Evolutionary conservation across 2,113 vertebrate species (phyloP).

Genomic region (Colinus virginianus): DNA sequence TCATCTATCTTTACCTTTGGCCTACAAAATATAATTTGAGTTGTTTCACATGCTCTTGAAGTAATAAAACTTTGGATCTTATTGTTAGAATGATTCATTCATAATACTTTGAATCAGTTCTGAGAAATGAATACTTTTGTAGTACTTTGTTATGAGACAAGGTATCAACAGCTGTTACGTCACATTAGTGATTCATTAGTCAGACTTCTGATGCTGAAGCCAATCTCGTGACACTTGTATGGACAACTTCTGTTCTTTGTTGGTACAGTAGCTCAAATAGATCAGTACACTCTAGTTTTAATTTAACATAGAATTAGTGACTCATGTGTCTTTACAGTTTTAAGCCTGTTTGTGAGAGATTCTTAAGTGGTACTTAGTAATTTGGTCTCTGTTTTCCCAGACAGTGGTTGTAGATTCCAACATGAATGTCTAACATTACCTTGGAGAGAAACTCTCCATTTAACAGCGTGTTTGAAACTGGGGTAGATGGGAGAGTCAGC

Average conservation of each 20-base stretch:
- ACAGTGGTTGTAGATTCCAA: not conserved
- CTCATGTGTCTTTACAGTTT: constrained; percentile 39
- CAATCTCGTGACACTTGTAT: constrained; percentile 25
- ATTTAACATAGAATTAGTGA: constrained; percentile 33
- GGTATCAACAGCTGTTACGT: constrained; percentile 23
- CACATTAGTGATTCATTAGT: constrained; percentile 57
- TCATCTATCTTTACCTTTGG: not conserved
- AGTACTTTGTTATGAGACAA: constrained; percentile 37
- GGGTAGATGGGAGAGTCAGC: not conserved
- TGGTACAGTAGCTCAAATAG: constrained; percentile 45
- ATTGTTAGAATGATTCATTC: constrained; percentile 41
- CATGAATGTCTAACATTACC: not conserved
- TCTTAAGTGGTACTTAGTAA: not conserved
- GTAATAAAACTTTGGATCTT: constrained; percentile 27
- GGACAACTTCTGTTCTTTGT: constrained; percentile 45
- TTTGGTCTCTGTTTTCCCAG: not conserved
- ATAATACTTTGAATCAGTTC: constrained; percentile 29
- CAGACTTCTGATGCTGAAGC: constrained; percentile 48
- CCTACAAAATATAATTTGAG: not conserved
- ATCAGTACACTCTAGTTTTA: constrained; percentile 12
- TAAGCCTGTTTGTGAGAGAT: not conserved
- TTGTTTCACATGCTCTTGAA: constrained; percentile 20
- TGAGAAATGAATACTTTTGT: constrained; percentile 36
- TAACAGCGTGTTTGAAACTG: accelerated
- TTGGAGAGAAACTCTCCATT: not conserved